Conservation (phyloP, 2,888 invertebrate genomes). For the Coleophora flavipennella region DNA sequence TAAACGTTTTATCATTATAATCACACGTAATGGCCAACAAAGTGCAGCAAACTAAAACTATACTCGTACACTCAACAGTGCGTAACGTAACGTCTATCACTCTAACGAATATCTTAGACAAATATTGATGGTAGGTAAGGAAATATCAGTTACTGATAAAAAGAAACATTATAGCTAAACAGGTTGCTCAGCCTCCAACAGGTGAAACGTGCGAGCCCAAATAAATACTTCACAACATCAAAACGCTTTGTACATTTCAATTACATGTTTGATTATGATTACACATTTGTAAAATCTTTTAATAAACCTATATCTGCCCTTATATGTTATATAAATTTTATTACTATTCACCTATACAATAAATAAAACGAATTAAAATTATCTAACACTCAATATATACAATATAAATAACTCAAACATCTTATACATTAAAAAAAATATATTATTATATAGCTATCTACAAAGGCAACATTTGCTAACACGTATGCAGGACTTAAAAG, state of each 20-base stretch:
- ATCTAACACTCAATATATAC: conserved; percentile 24
- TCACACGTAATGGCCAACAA: conserved; percentile 53
- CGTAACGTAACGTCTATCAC: conserved; percentile 57
- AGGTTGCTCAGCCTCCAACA: no score
- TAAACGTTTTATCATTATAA: conserved; percentile 37
- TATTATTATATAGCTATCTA: conserved; percentile 28
- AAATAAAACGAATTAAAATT: conserved; percentile 39
- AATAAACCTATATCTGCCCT: no score
- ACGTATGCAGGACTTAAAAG: conserved; percentile 56
- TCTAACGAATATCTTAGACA: conserved; percentile 8
- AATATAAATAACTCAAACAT: conserved; percentile 7
- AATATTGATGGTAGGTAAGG: no score
- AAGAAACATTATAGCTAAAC: no score
- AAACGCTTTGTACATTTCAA: no score
- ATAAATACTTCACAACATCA: no score
- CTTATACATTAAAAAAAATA: conserved; percentile 7
- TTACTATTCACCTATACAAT: conserved; percentile 24
- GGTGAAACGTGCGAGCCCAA: no score
- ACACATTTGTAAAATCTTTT: no score
- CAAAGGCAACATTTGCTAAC: conserved; percentile 61
- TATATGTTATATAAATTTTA: no score
- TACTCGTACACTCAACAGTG: conserved; percentile 58
- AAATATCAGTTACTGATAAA: no score
- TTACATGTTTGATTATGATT: no score
- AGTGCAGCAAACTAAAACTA: conserved; percentile 51